Evolutionary conservation across 2,113 vertebrate species (phyloP).

Genomic region (Seriola dumerili): DNA sequence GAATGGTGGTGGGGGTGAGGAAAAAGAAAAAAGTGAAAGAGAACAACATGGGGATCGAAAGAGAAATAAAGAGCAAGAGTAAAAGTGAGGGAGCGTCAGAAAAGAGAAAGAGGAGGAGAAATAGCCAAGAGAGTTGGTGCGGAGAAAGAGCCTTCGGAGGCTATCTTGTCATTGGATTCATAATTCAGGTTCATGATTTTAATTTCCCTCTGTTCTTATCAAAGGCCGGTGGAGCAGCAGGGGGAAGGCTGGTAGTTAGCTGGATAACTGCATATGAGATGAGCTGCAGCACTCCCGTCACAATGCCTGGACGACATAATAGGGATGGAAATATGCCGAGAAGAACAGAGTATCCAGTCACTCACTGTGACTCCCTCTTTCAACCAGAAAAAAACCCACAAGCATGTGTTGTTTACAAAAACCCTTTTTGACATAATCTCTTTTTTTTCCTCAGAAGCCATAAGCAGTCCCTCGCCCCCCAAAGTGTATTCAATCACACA

Average conservation of each 20-base stretch:
- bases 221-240: slow-evolving; percentile 79
- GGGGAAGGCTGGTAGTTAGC: slow-evolving; percentile 84
- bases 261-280: slow-evolving; percentile 85
- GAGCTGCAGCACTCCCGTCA: slow-evolving; percentile 76
- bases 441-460: slow-evolving; percentile 47
- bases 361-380: slow-evolving; percentile 63
- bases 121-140: slow-evolving; percentile 51
- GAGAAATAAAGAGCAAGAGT: slow-evolving; percentile 66
- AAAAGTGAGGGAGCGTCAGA: slow-evolving; percentile 54
- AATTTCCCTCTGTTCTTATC: slow-evolving; percentile 90
- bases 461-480: slow-evolving; percentile 42
- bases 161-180: slow-evolving; percentile 86
- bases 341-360: slow-evolving; percentile 72
- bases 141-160: slow-evolving; percentile 77
- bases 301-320: slow-evolving; percentile 79
- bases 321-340: slow-evolving; percentile 78
- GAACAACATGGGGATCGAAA: slow-evolving; percentile 59
- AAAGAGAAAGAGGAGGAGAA: slow-evolving; percentile 36
- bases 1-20: slow-evolving; percentile 38
- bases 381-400: slow-evolving; percentile 64
- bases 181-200: slow-evolving; percentile 89
- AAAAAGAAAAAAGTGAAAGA: slow-evolving; percentile 53
- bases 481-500: slow-evolving; percentile 47
- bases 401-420: slow-evolving; percentile 76
- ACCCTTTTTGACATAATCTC: slow-evolving; percentile 48